phyloP scores from a whole-genome alignment of 2,113 vertebrate species.

The Panthera tigris region DNA sequence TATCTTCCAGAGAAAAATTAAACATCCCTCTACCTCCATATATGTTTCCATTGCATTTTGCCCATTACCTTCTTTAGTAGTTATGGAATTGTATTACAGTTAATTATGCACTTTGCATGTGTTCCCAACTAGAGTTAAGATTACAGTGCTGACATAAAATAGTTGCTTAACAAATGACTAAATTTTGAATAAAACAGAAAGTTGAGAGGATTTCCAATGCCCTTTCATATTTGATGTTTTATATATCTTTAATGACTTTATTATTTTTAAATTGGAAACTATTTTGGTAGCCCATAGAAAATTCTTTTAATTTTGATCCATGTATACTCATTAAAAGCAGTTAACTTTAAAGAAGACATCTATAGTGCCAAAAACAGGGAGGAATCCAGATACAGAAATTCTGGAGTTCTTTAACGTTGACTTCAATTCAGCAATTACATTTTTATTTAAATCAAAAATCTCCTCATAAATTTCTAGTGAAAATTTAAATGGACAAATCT shows the following conservation, averaged over 20 bases:
- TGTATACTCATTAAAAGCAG: slow-evolving; percentile 21
- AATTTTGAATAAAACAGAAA: slow-evolving; percentile 34
- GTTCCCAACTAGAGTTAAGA: not conserved
- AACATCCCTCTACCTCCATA: not conserved
- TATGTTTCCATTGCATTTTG: not conserved
- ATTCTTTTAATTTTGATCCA: slow-evolving; percentile 46
- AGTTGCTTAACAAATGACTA: slow-evolving; percentile 42
- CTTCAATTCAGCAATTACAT: slow-evolving; percentile 17
- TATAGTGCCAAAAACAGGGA: not conserved
- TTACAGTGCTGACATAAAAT: not conserved
- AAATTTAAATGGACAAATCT: slow-evolving; percentile 58
- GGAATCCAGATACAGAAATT: not conserved
- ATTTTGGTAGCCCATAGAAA: not conserved
- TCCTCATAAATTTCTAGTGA: not conserved
- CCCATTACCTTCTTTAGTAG: not conserved
- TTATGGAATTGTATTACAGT: not conserved
- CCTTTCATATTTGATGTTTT: slow-evolving; percentile 34
- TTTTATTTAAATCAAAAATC: slow-evolving; percentile 60
- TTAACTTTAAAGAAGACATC: slow-evolving; percentile 17
- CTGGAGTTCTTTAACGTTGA: slow-evolving; percentile 27
- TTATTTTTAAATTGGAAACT: slow-evolving; percentile 40
- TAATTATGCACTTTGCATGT: slow-evolving; percentile 15
- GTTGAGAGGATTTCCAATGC: not conserved
- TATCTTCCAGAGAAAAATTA: not conserved
- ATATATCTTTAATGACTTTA: slow-evolving; percentile 31